Base-by-base conservation (phyloP, 2,113 vertebrate genomes). In the Rhombomys opimus region DNA sequence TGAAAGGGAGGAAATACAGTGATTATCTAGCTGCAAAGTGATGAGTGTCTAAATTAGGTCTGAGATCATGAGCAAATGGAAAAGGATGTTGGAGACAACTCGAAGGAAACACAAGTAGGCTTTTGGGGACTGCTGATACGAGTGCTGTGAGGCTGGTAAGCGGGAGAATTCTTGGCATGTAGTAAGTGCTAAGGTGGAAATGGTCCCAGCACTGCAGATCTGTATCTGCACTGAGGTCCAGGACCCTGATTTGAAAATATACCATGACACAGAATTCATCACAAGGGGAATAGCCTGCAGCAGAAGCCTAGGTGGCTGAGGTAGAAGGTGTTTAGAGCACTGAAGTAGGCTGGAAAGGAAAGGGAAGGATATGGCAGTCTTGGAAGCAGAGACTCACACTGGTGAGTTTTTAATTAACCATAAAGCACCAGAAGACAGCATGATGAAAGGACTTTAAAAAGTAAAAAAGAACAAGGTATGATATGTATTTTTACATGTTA, bases 101-200 rank as follows among this genome's bases (percentile, higher is more conserved):
- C 81, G 77, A 93, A 91, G 23, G 50, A 95, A 92, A 80, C 25
- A 50, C 18, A 65, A 41, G 67, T 23, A 73, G 86, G 85, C 76
- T 90, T 59, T 54, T 50, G 76, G 32, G 93, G 61, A 89, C 20
- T 72, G 54, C 70, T 20, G 41, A 76, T 12, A 13, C 2, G n/a
- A 90, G 94, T 63, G 18, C 13, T 30, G 35, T 63, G 65, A 78
- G 13, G 15, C 46, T 92, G 65, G 75, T 54, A 32, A 18, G 46
- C 54, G 41, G 75, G 81, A 84, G 35, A 57, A 92, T 59, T 30
- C 22, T 61, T 35, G 82, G 50, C 72, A 9, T 57, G 72, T 11
- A n/a, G n/a, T 70, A 65, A 89, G 52, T 13, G 41, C 59, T 41
- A 27, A 54, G 46, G 27, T 7, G 17, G 6, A 85, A 50, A 7